These are phyloP conservation scores for Acutogordius australiensis DNA, from an alignment of 2,888 invertebrate genomes.

Conservation along the genomic window DNA sequence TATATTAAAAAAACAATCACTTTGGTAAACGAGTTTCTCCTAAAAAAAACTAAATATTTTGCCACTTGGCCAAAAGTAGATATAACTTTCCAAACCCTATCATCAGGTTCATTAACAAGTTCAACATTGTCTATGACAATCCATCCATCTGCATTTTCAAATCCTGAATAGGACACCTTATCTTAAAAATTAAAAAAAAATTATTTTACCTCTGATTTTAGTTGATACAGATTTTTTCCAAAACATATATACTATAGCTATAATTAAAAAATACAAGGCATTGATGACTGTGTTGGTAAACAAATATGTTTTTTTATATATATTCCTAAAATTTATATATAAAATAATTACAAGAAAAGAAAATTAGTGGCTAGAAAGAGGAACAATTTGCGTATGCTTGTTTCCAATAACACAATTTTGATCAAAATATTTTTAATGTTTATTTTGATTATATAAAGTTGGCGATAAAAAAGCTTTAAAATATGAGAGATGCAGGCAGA, in stretches of 20 bases:
- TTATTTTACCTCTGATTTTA: conserved; percentile 10
- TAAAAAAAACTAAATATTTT: not conserved
- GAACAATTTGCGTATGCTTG: not conserved
- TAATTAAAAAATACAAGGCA: not conserved
- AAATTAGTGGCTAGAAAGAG: not conserved
- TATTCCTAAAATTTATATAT: not conserved
- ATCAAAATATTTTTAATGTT: not conserved
- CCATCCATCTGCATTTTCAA: conserved; percentile 3
- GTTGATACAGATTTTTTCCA: conserved; percentile 1
- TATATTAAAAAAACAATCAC: not conserved
- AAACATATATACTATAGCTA: not conserved
- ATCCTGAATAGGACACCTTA: not conserved
- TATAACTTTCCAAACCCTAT: conserved; percentile 3
- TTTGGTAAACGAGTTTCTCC: not conserved
- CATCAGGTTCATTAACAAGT: conserved; percentile 8
- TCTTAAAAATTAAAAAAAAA: conserved; percentile 3
- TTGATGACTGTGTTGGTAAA: not conserved
- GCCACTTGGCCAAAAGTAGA: not conserved
- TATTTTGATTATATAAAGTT: not conserved
- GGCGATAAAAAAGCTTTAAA: too few species aligned
- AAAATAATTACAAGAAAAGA: not conserved
- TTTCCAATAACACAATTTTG: not conserved
- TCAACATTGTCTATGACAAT: conserved; percentile 5
- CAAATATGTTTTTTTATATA: not conserved
- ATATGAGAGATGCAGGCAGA: too few species aligned